phyloP scores from a whole-genome alignment of 2,797 vertebrate species.

The Phyllotis vaccarum region DNA sequence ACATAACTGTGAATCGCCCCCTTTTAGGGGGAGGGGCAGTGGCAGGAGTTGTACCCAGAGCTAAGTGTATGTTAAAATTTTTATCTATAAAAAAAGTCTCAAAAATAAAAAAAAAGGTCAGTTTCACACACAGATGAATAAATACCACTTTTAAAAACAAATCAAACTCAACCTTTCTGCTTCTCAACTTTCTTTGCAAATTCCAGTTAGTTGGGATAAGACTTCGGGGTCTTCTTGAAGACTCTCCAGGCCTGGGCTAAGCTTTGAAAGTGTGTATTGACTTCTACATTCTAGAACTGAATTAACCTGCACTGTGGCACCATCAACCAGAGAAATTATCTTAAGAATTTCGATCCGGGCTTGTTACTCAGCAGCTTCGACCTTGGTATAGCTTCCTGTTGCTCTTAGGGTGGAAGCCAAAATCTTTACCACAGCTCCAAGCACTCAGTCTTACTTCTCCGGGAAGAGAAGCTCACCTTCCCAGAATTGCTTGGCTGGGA shows the following conservation, averaged over 20 bases:
- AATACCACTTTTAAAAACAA: background rate
- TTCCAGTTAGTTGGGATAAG: slow-evolving; percentile 7
- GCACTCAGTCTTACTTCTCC: slow-evolving; percentile 61
- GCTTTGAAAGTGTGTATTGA: slow-evolving; percentile 31
- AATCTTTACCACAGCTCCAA: slow-evolving; percentile 68
- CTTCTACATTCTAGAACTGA: slow-evolving; percentile 27
- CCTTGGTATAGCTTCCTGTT: slow-evolving; percentile 27
- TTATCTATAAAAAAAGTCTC: slow-evolving; percentile 53
- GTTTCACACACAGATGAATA: background rate
- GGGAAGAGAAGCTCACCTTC: slow-evolving; percentile 74
- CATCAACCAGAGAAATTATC: slow-evolving; percentile 59
- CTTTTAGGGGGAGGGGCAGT: background rate
- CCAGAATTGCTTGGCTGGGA: slow-evolving; percentile 70
- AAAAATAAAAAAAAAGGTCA: background rate
- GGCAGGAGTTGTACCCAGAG: background rate
- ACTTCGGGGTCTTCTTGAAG: background rate
- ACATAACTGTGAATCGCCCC: background rate
- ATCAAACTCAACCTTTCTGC: slow-evolving; percentile 40
- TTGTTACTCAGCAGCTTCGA: slow-evolving; percentile 20
- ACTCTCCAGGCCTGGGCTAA: background rate
- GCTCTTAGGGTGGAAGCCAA: slow-evolving; percentile 74
- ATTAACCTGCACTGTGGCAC: background rate
- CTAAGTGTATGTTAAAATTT: background rate
- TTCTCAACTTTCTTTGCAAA: slow-evolving; percentile 22
- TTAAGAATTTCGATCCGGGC: slow-evolving; percentile 45